phyloP scores from a whole-genome alignment of 2,888 invertebrate species.

The Danaus chrysippus region DNA sequence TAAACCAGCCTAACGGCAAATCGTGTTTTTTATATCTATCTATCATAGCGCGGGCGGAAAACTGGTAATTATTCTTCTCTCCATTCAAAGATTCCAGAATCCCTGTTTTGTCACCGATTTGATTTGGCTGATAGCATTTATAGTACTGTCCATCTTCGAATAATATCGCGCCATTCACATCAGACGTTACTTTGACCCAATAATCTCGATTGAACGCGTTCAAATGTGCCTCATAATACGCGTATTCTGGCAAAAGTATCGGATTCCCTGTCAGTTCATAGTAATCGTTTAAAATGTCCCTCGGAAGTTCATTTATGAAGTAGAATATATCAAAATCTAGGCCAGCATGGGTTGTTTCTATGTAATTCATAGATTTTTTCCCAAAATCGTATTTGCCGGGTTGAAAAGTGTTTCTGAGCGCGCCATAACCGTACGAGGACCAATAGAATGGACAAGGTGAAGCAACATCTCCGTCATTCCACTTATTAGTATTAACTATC shows the following conservation, averaged over 20 bases:
- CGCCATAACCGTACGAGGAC: conserved; percentile 65
- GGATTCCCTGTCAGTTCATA: conserved; percentile 66
- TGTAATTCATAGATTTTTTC: conserved; percentile 32
- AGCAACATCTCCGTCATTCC: conserved; percentile 63
- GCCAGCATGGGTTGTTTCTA: conserved; percentile 49
- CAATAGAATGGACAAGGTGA: conserved; percentile 71
- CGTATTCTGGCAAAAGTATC: conserved; percentile 63
- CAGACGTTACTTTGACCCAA: conserved; percentile 59
- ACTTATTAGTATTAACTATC: conserved; percentile 61
- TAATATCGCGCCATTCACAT: conserved; percentile 49
- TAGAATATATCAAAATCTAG: conserved; percentile 62
- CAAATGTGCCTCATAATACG: conserved; percentile 68
- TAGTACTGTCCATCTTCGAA: conserved; percentile 69
- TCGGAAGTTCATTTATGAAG: conserved; percentile 54
- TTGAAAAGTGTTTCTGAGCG: conserved; percentile 68
- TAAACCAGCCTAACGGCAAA: conserved; percentile 68
- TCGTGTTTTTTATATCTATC: conserved; percentile 64
- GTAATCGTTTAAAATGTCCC: conserved; percentile 60
- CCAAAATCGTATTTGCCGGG: conserved; percentile 65
- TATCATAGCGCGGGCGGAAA: conserved; percentile 71
- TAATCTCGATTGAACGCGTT: conserved; percentile 70
- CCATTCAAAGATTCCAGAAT: conserved; percentile 69
- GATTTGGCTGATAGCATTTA: conserved; percentile 57
- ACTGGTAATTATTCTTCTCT: conserved; percentile 68
- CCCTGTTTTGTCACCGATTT: conserved; percentile 54